Evolutionary conservation across 1,140 invertebrate species (phyloP).

Genomic region (Brachionus asplanchnoidis): DNA sequence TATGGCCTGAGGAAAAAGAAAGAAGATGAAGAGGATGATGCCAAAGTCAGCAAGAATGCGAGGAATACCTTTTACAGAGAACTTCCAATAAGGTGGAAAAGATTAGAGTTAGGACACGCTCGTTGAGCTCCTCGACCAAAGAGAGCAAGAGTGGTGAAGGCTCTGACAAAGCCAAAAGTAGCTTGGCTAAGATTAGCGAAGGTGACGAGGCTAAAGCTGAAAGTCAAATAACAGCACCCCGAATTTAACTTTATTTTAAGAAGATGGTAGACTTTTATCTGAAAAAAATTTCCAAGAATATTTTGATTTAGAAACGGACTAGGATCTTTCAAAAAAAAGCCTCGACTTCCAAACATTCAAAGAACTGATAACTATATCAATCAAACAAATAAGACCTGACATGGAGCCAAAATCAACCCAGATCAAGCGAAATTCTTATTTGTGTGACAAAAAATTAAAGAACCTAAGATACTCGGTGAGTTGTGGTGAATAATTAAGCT

Average conservation of each 20-base stretch:
- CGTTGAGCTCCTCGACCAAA: background rate
- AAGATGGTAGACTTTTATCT: background rate
- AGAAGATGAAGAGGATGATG: background rate
- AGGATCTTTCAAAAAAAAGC: background rate
- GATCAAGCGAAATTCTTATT: background rate
- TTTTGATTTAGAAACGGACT: background rate
- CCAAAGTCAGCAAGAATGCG: background rate
- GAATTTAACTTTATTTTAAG: background rate
- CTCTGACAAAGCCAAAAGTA: background rate
- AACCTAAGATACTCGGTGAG: background rate
- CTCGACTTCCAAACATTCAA: background rate
- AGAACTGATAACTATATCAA: background rate
- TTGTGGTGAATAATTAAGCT: background rate
- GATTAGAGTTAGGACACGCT: background rate
- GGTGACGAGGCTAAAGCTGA: background rate
- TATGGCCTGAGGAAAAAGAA: background rate
- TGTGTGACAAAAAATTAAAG: background rate
- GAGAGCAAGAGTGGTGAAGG: background rate
- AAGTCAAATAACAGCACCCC: too few species aligned
- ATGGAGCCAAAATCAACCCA: background rate
- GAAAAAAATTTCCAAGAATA: background rate
- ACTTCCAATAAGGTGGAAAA: background rate
- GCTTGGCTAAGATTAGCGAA: background rate
- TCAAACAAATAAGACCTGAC: background rate
- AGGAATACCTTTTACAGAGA: background rate